Evolutionary conservation across 2,113 vertebrate species (phyloP).

Genomic region (Tragelaphus buxtoni): DNA sequence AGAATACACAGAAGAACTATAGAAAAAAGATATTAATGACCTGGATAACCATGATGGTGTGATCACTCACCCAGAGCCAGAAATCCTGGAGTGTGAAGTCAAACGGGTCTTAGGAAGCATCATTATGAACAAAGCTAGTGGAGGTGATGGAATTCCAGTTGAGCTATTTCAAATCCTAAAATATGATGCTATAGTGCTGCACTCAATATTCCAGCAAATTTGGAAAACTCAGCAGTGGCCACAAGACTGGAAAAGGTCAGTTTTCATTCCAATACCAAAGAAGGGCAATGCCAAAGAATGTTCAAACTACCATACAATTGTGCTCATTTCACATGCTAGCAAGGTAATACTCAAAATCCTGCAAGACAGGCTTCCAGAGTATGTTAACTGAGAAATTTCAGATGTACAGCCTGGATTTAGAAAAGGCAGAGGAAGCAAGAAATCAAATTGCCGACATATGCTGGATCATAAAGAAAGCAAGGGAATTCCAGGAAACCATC

Average conservation of each 20-base stretch:
- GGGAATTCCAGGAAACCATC: neutral
- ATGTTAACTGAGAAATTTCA: neutral
- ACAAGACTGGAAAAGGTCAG: neutral
- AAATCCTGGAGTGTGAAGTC: neutral
- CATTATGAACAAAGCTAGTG: neutral
- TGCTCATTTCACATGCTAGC: neutral
- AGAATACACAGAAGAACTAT: neutral
- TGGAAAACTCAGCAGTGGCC: neutral
- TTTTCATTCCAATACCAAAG: neutral
- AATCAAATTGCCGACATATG: neutral
- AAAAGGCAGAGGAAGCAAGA: neutral
- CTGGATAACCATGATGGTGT: neutral
- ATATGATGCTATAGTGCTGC: neutral
- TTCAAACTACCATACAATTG: neutral
- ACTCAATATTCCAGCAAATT: neutral
- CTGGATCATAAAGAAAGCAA: neutral
- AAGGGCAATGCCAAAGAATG: neutral
- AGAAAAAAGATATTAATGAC: neutral
- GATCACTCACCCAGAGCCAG: neutral
- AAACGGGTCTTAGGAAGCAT: neutral
- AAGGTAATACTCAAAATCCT: neutral
- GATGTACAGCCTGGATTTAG: neutral
- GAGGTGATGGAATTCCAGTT: neutral
- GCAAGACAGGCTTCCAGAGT: neutral
- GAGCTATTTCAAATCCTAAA: neutral